phyloP scores from a whole-genome alignment of 2,797 vertebrate species.

The Knipowitschia caucasica region DNA sequence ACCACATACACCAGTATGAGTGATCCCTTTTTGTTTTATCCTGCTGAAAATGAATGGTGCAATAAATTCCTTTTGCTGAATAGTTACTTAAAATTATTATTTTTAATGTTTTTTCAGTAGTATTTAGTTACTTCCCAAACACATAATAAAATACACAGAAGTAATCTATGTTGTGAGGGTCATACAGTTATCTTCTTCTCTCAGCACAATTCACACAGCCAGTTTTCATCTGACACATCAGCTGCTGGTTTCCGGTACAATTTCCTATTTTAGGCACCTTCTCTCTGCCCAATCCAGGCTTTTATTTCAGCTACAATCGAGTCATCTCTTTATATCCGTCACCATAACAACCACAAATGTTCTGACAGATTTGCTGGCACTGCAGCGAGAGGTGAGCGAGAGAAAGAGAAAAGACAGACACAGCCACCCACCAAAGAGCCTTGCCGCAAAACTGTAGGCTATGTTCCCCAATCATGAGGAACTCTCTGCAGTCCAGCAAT shows the following conservation, averaged over 20 bases:
- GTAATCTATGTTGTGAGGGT: too few species aligned
- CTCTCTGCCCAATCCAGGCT: constrained; percentile 41
- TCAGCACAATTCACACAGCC: constrained; percentile 17
- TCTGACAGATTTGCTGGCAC: constrained; percentile 80
- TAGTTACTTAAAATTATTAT: too few species aligned
- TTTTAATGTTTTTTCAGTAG: too few species aligned
- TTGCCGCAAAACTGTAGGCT: constrained; percentile 70
- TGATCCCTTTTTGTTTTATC: too few species aligned
- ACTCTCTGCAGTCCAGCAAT: constrained; percentile 46
- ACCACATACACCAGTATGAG: too few species aligned
- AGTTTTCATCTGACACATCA: constrained; percentile 13
- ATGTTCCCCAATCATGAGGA: constrained; percentile 71
- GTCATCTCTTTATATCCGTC: constrained; percentile 77
- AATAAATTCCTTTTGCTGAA: too few species aligned
- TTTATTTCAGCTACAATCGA: constrained; percentile 64
- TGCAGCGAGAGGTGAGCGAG: constrained; percentile 71
- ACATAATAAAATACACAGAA: too few species aligned
- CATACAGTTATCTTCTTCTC: too few species aligned
- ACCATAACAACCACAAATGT: constrained; percentile 85
- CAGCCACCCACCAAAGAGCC: constrained; percentile 59
- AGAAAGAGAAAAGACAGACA: constrained; percentile 37
- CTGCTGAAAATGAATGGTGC: too few species aligned
- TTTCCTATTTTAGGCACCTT: constrained; percentile 42
- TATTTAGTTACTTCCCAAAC: too few species aligned
- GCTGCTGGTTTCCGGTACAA: constrained; percentile 18